Evolutionary conservation across 2,888 invertebrate genomes (phyloP).

Genomic region (Hecatera dysodea): DNA sequence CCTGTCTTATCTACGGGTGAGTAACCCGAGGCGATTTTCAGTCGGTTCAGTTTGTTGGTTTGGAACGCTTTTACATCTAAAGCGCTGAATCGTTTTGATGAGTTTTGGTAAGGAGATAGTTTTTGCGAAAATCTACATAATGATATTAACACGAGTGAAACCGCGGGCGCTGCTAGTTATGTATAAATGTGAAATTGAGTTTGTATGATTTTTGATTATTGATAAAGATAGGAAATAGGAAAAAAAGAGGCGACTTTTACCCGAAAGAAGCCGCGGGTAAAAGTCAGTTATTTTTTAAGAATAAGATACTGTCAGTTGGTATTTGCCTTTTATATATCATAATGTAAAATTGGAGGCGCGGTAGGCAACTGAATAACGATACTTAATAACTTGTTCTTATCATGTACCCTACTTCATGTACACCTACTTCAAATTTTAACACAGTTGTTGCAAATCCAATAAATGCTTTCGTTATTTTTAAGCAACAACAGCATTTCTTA

Average conservation of each 20-base stretch:
- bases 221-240: no score
- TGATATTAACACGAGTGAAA: no score
- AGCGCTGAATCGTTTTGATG: no score
- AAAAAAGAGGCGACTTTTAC: no score
- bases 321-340: background rate
- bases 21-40: background rate
- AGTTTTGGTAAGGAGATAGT: no score
- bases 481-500: conserved; percentile 54
- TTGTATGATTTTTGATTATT: no score
- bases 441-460: conserved; percentile 27
- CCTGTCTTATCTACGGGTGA: background rate
- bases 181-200: no score
- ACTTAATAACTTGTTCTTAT: conserved; percentile 21
- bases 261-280: no score
- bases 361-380: conserved; percentile 9
- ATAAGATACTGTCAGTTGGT: background rate
- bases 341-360: background rate
- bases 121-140: no score
- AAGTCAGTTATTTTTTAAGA: background rate
- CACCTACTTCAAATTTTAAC: conserved; percentile 19
- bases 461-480: conserved; percentile 48
- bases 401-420: no score
- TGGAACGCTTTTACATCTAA: no score
- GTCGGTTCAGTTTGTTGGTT: background rate
- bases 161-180: no score